phyloP scores from a whole-genome alignment of 2,888 invertebrate species.

The Drosophila kokeensis region DNA sequence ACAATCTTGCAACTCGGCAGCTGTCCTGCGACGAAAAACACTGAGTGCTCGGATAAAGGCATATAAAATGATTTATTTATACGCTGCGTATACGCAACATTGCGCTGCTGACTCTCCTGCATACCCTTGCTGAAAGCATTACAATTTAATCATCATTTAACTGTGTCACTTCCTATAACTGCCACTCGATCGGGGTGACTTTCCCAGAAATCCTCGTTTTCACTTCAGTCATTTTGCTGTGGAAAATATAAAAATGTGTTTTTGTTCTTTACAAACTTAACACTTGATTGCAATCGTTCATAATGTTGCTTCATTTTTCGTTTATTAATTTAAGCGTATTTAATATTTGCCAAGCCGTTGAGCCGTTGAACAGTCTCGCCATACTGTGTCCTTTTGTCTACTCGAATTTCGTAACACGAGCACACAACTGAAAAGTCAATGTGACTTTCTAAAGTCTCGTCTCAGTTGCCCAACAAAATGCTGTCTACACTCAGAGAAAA shows the following conservation, averaged over 20 bases:
- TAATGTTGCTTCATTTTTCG: background rate
- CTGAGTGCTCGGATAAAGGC: slow-evolving; percentile 19
- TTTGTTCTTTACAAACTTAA: background rate
- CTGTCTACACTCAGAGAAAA: background rate
- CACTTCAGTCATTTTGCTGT: background rate
- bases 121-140: background rate
- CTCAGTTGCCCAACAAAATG: background rate
- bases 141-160: slow-evolving; percentile 11
- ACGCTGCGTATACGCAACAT: slow-evolving; percentile 47
- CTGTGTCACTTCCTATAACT: background rate
- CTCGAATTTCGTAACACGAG: background rate
- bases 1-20: slow-evolving; percentile 17
- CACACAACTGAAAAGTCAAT: slow-evolving; percentile 1
- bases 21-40: slow-evolving; percentile 8
- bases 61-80: slow-evolving; percentile 54
- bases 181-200: background rate
- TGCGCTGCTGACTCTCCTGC: background rate
- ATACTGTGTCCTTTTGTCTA: background rate
- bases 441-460: slow-evolving; percentile 11
- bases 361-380: background rate
- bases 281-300: background rate
- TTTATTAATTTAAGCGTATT: background rate
- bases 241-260: background rate
- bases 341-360: background rate
- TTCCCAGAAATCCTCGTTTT: background rate